These are phyloP conservation scores for Capra hircus DNA, from an alignment of 2,113 vertebrate species.

Conservation along the genomic window DNA sequence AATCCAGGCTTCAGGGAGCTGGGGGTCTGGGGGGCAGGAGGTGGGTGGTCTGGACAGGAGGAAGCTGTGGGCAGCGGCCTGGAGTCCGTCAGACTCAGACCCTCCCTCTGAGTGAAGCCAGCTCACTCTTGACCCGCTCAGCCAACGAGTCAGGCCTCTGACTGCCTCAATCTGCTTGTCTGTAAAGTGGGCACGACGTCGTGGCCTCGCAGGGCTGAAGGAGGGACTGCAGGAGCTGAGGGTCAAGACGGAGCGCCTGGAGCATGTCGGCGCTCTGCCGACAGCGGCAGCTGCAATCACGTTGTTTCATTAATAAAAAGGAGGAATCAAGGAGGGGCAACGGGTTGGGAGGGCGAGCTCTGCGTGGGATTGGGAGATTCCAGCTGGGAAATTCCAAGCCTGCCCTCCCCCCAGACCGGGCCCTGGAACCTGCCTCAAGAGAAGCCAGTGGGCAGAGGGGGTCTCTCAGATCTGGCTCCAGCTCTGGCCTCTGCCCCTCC, in stretches of 20 bases:
- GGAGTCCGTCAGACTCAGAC: background rate
- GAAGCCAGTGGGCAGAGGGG: background rate
- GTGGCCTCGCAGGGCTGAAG: accelerated
- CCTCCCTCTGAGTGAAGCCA: accelerated
- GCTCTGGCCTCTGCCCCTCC: background rate
- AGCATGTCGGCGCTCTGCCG: accelerated
- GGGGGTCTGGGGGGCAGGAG: background rate
- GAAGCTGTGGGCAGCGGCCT: accelerated
- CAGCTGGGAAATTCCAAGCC: background rate
- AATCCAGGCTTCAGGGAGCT: accelerated
- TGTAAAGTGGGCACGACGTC: accelerated
- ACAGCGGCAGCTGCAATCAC: accelerated
- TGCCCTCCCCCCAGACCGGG: accelerated
- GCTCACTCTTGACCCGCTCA: accelerated
- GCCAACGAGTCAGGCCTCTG: accelerated
- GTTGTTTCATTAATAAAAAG: background rate
- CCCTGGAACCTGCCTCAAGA: background rate
- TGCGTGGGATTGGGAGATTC: background rate
- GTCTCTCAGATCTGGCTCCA: background rate
- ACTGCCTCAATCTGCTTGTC: background rate
- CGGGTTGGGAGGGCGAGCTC: background rate
- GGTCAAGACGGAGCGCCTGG: accelerated
- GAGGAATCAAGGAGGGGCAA: background rate
- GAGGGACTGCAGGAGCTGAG: accelerated
- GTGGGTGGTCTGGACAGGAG: too few species aligned